Evolutionary conservation across 2,113 vertebrate species (phyloP).

Genomic region (Plecotus auritus): DNA sequence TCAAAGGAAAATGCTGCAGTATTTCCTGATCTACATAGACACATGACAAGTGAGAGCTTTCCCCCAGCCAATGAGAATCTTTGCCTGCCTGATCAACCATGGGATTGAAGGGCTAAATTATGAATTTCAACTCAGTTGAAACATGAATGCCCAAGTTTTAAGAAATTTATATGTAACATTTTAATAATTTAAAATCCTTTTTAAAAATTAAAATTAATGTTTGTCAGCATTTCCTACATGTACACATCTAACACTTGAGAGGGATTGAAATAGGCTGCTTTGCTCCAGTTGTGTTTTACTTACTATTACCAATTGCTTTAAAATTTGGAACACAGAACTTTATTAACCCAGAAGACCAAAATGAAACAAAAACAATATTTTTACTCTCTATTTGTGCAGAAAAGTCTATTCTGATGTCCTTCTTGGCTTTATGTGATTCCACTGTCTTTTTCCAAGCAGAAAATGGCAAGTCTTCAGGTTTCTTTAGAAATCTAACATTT

Average conservation of each 20-base stretch:
- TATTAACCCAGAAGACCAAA: neutral
- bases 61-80: neutral
- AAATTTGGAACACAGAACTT: neutral
- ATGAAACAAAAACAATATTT: neutral
- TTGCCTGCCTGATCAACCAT: neutral
- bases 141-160: neutral
- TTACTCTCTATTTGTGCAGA: neutral
- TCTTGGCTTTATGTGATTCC: neutral
- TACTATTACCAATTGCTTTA: neutral
- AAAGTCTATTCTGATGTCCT: neutral
- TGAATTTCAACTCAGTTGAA: conserved; percentile 3
- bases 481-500: neutral
- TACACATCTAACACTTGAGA: neutral
- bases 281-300: neutral
- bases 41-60: neutral
- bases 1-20: neutral
- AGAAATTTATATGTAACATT: neutral
- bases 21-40: neutral
- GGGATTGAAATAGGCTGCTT: neutral
- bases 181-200: neutral
- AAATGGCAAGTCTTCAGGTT: neutral
- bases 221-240: neutral
- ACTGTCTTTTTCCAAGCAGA: neutral
- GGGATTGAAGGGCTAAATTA: neutral
- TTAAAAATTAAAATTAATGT: neutral